Evolutionary conservation across 2,113 vertebrate species (phyloP), one percentile per base, ranked within the genome.

Genomic region (Tiliqua scincoides): DNA sequence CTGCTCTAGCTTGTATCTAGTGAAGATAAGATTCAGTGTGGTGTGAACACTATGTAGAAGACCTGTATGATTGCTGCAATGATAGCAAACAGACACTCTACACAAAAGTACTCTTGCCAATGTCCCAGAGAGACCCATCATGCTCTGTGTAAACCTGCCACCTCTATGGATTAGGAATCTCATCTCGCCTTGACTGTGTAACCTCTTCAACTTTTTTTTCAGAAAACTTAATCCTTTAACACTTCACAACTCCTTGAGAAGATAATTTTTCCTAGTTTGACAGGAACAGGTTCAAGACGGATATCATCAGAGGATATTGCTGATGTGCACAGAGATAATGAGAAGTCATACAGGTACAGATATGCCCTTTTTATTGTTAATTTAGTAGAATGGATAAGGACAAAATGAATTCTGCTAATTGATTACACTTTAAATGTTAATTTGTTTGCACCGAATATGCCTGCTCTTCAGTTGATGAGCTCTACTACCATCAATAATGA

Each of bases 401-500:
- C 84, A 90, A 91, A 94, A 93, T 88, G 57, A 86, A 91, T 91
- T 89, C 92, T 1, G 43, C 87, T 37, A 92, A 75, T 63, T 92
- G 79, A 89, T 91, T 91, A 85, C 81, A 89, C 91, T 93, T 88
- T 82, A 79, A 91, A 76, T 89, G 91, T 91, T 92, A 87, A 95
- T 89, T 93, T 95, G 88, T 95, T 94, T 92, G 91, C 87, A 88
- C 62, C 61, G 63, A 89, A 80, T 88, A 85, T 85, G 86, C 52
- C 87, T 94, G 84, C 85, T 90, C 35, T 71, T 93, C 89, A 86
- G 82, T 89, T 94, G 54, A 94, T 92, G 91, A 94, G 88, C 86
- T 89, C 4, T 25, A 43, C 25, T 88, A 83, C 89, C 86, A 88
- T 75, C 73, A 89, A 88, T 82, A 90, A 90, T 90, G 89, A 88